Percentiles rank a stretch among this genome's conserved stretches.
phyloP scores from a whole-genome alignment of 2,797 vertebrate genomes.

The Siniperca obscura region DNA sequence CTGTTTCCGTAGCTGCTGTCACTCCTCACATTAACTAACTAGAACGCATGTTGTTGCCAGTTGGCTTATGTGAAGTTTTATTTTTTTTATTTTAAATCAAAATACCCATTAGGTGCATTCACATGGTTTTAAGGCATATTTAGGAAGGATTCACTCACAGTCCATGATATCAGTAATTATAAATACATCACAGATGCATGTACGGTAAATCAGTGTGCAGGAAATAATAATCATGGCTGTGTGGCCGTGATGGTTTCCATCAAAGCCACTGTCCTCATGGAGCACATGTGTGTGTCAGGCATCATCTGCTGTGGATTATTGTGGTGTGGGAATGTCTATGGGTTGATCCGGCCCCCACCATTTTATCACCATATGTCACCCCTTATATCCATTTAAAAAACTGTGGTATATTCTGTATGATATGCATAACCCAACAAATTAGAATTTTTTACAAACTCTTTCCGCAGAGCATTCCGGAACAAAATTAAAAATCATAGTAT shows the following conservation, averaged over 20 bases:
- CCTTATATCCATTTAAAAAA: conserved; percentile 39
- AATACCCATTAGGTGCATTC: conserved; percentile 2
- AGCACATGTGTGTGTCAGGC: conserved; percentile 72
- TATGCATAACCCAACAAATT: background rate
- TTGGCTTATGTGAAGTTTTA: conserved; percentile 26
- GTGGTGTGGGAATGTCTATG: conserved; percentile 74
- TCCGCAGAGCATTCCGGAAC: conserved; percentile 5
- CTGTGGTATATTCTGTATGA: conserved; percentile 31
- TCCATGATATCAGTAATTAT: conserved; percentile 33
- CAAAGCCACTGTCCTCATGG: conserved; percentile 71
- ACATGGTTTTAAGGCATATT: conserved; percentile 10
- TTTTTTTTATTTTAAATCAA: conserved; percentile 12
- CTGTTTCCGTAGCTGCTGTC: conserved; percentile 42
- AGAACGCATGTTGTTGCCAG: conserved; percentile 4
- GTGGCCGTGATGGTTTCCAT: conserved; percentile 66
- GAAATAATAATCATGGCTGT: conserved; percentile 60
- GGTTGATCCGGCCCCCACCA: conserved; percentile 57
- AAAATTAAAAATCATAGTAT: background rate
- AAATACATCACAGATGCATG: conserved; percentile 39
- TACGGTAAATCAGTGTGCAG: conserved; percentile 55
- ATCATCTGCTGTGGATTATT: conserved; percentile 75
- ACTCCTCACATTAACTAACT: conserved; percentile 34
- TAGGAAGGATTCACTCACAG: background rate
- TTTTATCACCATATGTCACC: conserved; percentile 71
- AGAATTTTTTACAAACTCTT: conserved; percentile 6